Evolutionary conservation across 2,888 invertebrate genomes (phyloP).

Genomic region (Loripinus fragilis): DNA sequence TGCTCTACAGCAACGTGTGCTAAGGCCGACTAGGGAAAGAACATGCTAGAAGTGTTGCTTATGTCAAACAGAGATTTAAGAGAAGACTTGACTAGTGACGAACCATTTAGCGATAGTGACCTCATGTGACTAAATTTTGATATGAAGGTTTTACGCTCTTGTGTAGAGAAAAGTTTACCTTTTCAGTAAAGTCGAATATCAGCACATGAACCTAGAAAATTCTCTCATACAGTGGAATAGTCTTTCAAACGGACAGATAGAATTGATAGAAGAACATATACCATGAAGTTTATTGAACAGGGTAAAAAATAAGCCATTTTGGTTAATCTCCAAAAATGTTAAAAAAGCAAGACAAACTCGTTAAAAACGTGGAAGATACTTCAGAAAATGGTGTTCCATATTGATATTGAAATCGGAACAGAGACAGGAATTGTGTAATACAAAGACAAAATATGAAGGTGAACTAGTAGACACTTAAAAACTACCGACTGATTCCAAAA

Average conservation of each 20-base stretch:
- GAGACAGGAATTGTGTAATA: background rate
- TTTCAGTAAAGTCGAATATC: background rate
- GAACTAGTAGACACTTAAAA: background rate
- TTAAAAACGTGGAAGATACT: slow-evolving; percentile 1
- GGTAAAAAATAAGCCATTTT: background rate
- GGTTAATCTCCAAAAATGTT: background rate
- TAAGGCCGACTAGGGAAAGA: background rate
- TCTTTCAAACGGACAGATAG: background rate
- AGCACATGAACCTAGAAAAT: background rate
- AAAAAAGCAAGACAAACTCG: background rate
- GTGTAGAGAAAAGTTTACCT: slow-evolving; percentile 3
- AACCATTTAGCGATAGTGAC: slow-evolving; percentile 9
- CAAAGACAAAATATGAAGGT: background rate
- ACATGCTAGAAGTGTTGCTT: background rate
- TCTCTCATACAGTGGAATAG: background rate
- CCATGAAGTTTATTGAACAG: background rate
- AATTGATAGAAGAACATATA: background rate
- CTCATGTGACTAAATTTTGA: background rate
- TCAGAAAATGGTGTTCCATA: background rate
- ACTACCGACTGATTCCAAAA: background rate
- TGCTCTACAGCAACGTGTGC: slow-evolving; percentile 4
- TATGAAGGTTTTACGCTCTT: background rate
- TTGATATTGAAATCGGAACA: background rate
- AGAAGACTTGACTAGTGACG: background rate
- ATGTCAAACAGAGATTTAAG: background rate